Base-by-base conservation (phyloP, 1,140 invertebrate genomes). In the Saccostrea cuccullata region DNA sequence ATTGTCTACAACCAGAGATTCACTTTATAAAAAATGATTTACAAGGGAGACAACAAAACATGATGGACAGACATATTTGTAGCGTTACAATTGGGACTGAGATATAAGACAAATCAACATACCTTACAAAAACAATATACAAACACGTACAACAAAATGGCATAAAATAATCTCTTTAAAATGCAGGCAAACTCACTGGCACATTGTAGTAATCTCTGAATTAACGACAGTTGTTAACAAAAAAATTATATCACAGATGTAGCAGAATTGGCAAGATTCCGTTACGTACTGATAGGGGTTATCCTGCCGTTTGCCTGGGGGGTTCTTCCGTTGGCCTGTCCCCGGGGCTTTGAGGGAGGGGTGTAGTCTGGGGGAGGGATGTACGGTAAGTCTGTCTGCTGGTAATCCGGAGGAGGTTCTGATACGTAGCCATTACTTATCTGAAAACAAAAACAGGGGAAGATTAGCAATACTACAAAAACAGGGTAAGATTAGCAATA, bases 311-410 rank as follows among this genome's bases (percentile, higher is more conserved):
- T 77, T 9, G 11, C 67, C 20, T 56, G 85, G 70, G 55, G 23
- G 77, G 12, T 47, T 56, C 47, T 55, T 86, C 40, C 73, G 56
- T 17, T 55, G n/a, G n/a, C 73, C 26, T 67, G 82, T 87, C 23
- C 73, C 70, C 26, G 23, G 2, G 23, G 47, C 26, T 55, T 58
- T 17, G 55, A 12, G 13, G 87, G 87, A 58, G 87, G 87, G 12
- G 87, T 85, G 55, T 88, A 88, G 47, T 88, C 87, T 11, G 87
- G 87, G 36, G 87, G 87, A 77, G 87, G 87, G 20, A 88, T 88
- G 47, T 85, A 88, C 13, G 58, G 23, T 85, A 47, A 85, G 36
- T 85, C 55, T 60, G 15, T 84, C 9, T 85, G 26, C 1, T 85
- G 64, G 73, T 88, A 88, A 58, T 88, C 83, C 73, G 87, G 87